Evolutionary conservation across 2,113 vertebrate species (phyloP).

Genomic region (Vombatus ursinus): DNA sequence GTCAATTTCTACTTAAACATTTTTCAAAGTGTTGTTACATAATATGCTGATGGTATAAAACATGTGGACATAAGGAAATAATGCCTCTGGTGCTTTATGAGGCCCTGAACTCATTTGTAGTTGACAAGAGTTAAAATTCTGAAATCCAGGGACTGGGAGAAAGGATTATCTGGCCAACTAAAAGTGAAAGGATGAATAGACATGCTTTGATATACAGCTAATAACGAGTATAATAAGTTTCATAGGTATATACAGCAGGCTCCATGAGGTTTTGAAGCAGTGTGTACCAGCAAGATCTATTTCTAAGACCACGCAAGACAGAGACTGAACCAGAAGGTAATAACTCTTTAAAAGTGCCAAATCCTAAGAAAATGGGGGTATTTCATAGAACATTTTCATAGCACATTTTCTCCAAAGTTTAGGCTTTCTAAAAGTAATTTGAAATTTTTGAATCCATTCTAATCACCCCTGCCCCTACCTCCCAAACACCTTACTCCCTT

Average conservation of each 20-base stretch:
- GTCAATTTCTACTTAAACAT: constrained; percentile 84
- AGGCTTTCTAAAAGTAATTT: neutral
- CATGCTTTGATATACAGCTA: neutral
- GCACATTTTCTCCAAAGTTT: neutral
- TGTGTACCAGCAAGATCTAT: neutral
- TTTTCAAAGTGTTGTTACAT: constrained; percentile 78
- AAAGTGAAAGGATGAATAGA: constrained; percentile 1
- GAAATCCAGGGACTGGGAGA: constrained; percentile 1
- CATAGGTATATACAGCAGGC: neutral
- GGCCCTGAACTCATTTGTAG: constrained; percentile 67
- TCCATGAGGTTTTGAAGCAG: neutral
- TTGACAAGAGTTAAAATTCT: constrained; percentile 61
- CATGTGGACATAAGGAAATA: constrained; percentile 63
- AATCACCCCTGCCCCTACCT: neutral
- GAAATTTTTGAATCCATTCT: neutral
- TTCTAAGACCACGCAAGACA: neutral
- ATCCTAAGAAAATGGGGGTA: neutral
- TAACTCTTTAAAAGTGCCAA: neutral
- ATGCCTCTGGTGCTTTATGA: constrained; percentile 67
- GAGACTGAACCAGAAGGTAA: neutral
- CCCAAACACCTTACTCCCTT: neutral
- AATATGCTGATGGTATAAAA: constrained; percentile 78
- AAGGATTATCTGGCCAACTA: neutral
- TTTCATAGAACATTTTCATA: neutral
- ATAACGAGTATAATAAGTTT: neutral